A percentile compares a stretch with the other conserved stretches of the same genome.
Evolutionary conservation across 2,113 vertebrate genomes (phyloP).

Genomic region (Tympanuchus pallidicinctus): DNA sequence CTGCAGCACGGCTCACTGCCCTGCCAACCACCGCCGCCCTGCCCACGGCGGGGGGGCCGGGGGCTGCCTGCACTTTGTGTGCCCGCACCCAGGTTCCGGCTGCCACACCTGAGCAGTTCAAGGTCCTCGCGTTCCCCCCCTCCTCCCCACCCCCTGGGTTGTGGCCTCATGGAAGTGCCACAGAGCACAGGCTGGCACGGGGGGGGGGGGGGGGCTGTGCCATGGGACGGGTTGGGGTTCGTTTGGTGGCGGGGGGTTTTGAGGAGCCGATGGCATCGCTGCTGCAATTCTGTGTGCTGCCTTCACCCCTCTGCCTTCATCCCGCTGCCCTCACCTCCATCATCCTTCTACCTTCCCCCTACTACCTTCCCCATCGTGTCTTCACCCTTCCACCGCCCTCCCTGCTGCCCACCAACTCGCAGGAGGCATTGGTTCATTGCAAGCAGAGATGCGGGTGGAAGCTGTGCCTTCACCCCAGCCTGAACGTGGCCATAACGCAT

Average conservation of each 20-base stretch:
- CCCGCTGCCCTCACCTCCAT: too few relatives aligned
- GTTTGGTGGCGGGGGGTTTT: neutral
- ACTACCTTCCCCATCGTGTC: too few relatives aligned
- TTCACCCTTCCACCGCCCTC: too few relatives aligned
- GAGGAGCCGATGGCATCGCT: fast-evolving
- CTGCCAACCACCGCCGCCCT: neutral
- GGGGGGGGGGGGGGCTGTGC: too few relatives aligned
- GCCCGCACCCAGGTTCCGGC: neutral
- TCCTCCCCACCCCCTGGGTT: too few relatives aligned
- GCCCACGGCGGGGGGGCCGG: neutral
- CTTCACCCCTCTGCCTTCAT: too few relatives aligned
- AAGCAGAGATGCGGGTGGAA: neutral
- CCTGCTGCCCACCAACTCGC: neutral
- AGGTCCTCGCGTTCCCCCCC: neutral
- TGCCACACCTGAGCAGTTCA: neutral
- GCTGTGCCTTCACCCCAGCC: neutral
- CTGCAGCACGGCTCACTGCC: neutral
- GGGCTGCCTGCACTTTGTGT: neutral
- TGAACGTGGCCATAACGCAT: fast-evolving
- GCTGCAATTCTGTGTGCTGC: neutral
- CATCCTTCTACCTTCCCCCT: neutral
- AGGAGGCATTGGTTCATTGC: neutral
- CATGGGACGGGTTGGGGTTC: fast-evolving
- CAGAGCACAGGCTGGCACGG: neutral
- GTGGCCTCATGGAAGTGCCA: fast-evolving